phyloP scores from a whole-genome alignment of 2,113 vertebrate species.

The Zosterops hypoxanthus region DNA sequence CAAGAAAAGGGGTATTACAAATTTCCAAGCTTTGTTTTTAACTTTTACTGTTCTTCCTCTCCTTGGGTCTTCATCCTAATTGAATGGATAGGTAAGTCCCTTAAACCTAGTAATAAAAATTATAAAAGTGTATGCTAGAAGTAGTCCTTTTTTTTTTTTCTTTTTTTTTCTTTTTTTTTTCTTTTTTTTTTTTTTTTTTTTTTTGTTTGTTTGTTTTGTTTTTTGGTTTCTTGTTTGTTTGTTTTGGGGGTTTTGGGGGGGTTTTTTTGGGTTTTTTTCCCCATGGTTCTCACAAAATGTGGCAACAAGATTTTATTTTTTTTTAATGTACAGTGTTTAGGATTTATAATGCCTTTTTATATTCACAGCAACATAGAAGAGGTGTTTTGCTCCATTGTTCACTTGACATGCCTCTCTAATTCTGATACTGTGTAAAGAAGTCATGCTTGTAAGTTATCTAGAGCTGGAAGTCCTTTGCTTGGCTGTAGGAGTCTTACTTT shows the following conservation, averaged over 20 bases:
- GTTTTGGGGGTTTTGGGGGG: no score
- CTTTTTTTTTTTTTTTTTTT: no score
- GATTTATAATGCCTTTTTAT: neutral
- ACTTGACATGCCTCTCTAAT: neutral
- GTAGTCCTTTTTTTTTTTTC: neutral
- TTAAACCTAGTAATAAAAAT: slow-evolving; percentile 13
- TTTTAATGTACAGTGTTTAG: neutral
- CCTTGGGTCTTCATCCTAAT: neutral
- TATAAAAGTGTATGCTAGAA: neutral
- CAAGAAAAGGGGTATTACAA: neutral
- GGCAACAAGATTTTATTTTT: neutral
- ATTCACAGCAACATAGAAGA: neutral
- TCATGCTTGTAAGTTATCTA: neutral
- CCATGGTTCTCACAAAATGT: no score
- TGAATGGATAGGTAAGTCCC: slow-evolving; percentile 1
- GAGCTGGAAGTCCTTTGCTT: neutral
- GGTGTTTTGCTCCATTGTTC: neutral
- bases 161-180: no score
- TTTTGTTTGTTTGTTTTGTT: no score
- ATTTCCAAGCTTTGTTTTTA: slow-evolving; percentile 27
- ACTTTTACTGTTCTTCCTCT: slow-evolving; percentile 31
- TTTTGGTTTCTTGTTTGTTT: no score
- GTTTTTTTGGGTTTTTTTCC: no score
- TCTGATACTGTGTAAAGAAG: neutral
- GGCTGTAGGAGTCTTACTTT: neutral